These are phyloP conservation scores for Hippocampus comes DNA, from an alignment of 2,113 vertebrate genomes.

Conservation along the genomic window DNA sequence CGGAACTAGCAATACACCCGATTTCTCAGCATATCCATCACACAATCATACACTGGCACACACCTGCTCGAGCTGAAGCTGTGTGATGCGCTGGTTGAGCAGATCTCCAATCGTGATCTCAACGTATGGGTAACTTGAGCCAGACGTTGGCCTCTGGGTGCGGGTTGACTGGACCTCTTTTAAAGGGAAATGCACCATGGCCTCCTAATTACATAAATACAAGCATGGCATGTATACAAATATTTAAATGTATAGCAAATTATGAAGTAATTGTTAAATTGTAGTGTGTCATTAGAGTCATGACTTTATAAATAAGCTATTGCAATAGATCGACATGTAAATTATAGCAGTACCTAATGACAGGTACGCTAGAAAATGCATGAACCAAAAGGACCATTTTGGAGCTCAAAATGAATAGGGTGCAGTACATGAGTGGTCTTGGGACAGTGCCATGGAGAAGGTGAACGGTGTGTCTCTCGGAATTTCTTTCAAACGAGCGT, in stretches of 20 bases:
- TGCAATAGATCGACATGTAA: too few relatives aligned
- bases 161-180: constrained; percentile 90
- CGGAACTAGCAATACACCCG: neutral
- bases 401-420: neutral
- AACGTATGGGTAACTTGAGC: constrained; percentile 90
- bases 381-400: neutral
- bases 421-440: neutral
- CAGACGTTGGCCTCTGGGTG: constrained; percentile 83
- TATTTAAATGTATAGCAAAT: neutral
- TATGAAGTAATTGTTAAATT: neutral
- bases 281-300: too few relatives aligned
- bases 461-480: neutral
- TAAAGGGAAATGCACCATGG: constrained; percentile 81
- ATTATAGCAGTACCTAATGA: neutral
- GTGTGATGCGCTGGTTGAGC: constrained; percentile 81
- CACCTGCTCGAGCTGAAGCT: constrained; percentile 95
- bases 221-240: neutral
- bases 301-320: too few relatives aligned
- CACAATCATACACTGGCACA: constrained; percentile 4
- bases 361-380: neutral
- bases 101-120: constrained; percentile 87
- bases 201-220: constrained; percentile 71
- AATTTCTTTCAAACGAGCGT: neutral
- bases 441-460: neutral
- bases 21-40: neutral